Base-by-base conservation (phyloP, 2,888 invertebrate genomes). In the Pristionchus japonicus region DNA sequence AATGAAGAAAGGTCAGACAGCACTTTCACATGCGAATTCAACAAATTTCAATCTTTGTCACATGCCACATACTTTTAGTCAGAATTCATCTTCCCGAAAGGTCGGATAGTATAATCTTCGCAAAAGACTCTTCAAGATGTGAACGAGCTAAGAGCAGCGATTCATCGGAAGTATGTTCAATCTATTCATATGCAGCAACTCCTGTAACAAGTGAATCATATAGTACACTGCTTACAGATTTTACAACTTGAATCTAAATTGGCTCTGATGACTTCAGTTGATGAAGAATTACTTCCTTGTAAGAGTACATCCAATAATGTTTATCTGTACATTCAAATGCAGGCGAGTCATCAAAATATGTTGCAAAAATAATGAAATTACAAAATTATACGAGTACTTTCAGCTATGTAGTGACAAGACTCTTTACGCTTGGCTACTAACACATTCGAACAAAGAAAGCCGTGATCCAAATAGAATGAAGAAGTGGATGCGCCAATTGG, bases 291-390 rank as follows among this genome's bases (percentile, higher is more conserved):
- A 37, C 87, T 89, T 3, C 89, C 90, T 17, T 86, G 82, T 27
- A 83, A 67, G 49, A 70, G 34, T 47, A 88, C 80, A 7, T 49
- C 64, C 9, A 87, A 88, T 37, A 77, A 93, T 74, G 96, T 97
- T 94, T 97, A 97, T 95, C 96, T 99, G 27, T 98, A 97, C 95
- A 99, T 99, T 95, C 98, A 99, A 95, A 99, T 99, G 98, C 92
- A 91, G 91, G 91, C 90, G 70, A 70, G 70, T 23, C 64, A 17
- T 37, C 34, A 74, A 9, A 31, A 31, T 31, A 70, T 4, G 4
- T 34, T 31, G 13, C 34, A n/a, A 80, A 17, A 17, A 20, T 43
- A 20, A 27, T 74, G 9, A 1, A 74, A 3, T 74, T 20, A 40
- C 40, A 20, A 3, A 3, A 82, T 31, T 34, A 23, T 27, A 20